Percentiles rank a stretch among this genome's conserved stretches.
Conservation (phyloP, 2,113 vertebrate genomes). For the Erythrolamprus reginae region DNA sequence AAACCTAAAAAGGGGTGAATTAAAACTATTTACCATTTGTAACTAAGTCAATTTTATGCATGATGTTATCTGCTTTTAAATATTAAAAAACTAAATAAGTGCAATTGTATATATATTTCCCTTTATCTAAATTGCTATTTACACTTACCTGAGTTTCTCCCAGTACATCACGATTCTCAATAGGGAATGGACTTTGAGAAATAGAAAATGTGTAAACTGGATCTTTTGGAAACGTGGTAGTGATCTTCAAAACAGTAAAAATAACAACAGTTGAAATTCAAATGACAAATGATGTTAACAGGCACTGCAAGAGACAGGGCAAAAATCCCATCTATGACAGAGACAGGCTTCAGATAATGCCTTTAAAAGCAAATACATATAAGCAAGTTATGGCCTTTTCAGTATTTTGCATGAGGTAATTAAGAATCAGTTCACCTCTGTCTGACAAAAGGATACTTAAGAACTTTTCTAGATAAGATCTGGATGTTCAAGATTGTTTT, state of each 20-base stretch:
- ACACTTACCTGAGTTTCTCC: constrained; percentile 90
- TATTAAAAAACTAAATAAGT: background rate
- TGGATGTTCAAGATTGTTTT: no score
- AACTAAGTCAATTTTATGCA: background rate
- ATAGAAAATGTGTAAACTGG: constrained; percentile 93
- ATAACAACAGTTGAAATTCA: background rate
- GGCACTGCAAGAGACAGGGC: background rate
- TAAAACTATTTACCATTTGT: background rate
- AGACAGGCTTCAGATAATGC: background rate
- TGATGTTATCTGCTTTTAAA: background rate
- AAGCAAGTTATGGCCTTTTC: no score
- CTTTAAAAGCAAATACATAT: background rate
- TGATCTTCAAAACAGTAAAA: constrained; percentile 74
- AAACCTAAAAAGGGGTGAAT: background rate
- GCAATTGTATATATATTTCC: background rate
- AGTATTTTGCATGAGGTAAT: no score
- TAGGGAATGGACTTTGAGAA: constrained; percentile 89
- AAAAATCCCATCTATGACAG: background rate
- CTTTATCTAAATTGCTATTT: fast-evolving
- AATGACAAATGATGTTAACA: constrained; percentile 5
- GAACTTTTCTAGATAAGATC: no score
- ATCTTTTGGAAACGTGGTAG: constrained; percentile 98
- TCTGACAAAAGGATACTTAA: no score
- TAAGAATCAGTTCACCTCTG: no score
- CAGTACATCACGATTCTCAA: constrained; percentile 91